These are phyloP conservation scores for Sternarchorhynchus goeldii DNA, from an alignment of 2,797 vertebrate genomes.

Conservation along the genomic window DNA sequence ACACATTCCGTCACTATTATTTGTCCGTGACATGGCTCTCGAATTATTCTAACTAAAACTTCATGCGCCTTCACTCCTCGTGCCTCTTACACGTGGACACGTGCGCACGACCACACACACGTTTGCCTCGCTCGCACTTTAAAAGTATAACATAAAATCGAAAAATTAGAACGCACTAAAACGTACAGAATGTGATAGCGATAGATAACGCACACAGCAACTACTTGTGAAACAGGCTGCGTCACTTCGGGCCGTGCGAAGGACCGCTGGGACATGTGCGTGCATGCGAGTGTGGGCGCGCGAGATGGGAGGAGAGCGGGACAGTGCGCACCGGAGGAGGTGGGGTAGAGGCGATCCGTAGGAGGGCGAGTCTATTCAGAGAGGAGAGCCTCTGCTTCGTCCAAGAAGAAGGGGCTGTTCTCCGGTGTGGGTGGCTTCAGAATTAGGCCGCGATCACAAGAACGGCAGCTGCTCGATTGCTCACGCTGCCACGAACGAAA, in stretches of 20 bases:
- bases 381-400: slow-evolving; percentile 46
- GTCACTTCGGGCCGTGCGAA: slow-evolving; percentile 40
- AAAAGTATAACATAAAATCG: neutral
- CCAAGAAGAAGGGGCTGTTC: slow-evolving; percentile 58
- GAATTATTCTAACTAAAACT: slow-evolving; percentile 20
- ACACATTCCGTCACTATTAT: slow-evolving; percentile 32
- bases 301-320: slow-evolving; percentile 42
- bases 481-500: slow-evolving; percentile 47
- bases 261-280: slow-evolving; percentile 41
- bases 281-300: slow-evolving; percentile 50
- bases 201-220: slow-evolving; percentile 27
- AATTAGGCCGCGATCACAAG: slow-evolving; percentile 54
- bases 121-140: neutral
- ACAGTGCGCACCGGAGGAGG: slow-evolving; percentile 41
- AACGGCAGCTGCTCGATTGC: slow-evolving; percentile 53
- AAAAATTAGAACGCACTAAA: neutral
- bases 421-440: slow-evolving; percentile 53
- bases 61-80: neutral
- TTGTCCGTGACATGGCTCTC: slow-evolving; percentile 30
- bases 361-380: slow-evolving; percentile 52
- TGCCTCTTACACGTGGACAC: neutral
- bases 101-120: neutral
- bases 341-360: slow-evolving; percentile 46
- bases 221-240: slow-evolving; percentile 47
- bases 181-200: slow-evolving; percentile 14